Evolutionary conservation across 2,113 vertebrate species (phyloP), one percentile per base, ranked within the genome.

Genomic region (Cynocephalus volans): DNA sequence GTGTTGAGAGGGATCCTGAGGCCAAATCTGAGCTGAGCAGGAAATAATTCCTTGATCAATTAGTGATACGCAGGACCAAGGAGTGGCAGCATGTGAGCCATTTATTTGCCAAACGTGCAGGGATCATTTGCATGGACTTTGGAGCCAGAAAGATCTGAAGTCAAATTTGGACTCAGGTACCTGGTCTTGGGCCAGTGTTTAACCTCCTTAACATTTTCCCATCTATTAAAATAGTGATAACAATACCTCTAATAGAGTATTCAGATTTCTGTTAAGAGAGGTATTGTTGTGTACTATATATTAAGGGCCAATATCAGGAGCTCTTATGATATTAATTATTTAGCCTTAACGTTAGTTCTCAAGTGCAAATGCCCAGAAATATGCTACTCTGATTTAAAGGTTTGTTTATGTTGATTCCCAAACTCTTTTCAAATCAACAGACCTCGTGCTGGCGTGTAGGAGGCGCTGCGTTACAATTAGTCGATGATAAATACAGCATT

Each of bases 381-480:
- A 76, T 26, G 13, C 18, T 86, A 50, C 15, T 83, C 24, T 45
- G 79, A 84, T 72, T 76, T 72, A 75, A 89, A 95, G 80, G 48
- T 87, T 83, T 92, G 70, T 96, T 97, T 82, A 60, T 5, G 1
- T 13, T 60, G 84, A 84, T 84, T 86, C 36, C 4, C 31, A 75
- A 21, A 48, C 56, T 95, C 52, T 84, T 76, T 84, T 84, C 88
- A 84, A 72, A 88, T 56, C 65, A 80, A 72, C 81, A 93, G 93
- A 26, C 58, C 48, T 56, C 0, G 3, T 6, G 8, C 52, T 19
- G 67, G 56, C 3, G 36, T 9, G 23, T 69, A 28, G 82, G 85
- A 95, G 73, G 67, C 1, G 1, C 79, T 36, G 21, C 64, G 76
- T 48, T 64, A 79, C 18, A 24, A n/a, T 19, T 33, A 62, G 69